Percentiles rank a stretch among this genome's conserved stretches.
Evolutionary conservation across 2,888 invertebrate species (phyloP).

Genomic region (Seladonia tumulorum): DNA sequence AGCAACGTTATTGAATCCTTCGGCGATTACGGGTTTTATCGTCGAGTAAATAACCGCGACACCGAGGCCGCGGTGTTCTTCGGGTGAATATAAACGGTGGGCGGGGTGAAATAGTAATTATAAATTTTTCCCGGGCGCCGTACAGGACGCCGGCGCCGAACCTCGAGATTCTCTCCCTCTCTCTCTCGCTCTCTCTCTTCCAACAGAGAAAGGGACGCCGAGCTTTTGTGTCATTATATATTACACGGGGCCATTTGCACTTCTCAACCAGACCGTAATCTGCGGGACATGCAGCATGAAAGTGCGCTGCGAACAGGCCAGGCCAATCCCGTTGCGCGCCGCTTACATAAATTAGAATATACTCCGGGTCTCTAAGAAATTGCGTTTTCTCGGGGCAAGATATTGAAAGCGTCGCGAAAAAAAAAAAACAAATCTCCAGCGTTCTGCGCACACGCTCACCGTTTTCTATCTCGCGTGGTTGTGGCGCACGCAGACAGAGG

Average conservation of each 20-base stretch:
- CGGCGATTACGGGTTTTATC: conserved; percentile 36
- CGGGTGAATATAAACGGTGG: conserved; percentile 7
- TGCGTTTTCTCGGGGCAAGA: conserved; percentile 36
- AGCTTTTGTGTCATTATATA: conserved; percentile 54
- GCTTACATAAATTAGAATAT: conserved; percentile 61
- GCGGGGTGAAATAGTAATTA: conserved; percentile 53
- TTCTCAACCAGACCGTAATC: conserved; percentile 56
- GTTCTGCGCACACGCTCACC: neutral
- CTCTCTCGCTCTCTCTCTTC: neutral
- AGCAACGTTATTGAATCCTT: conserved; percentile 32
- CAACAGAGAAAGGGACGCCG: conserved; percentile 31
- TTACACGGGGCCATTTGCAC: conserved; percentile 54
- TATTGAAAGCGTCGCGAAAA: conserved; percentile 38
- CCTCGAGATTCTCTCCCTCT: neutral
- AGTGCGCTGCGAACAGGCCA: conserved; percentile 27
- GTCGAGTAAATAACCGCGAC: conserved; percentile 50
- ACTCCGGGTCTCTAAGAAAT: conserved; percentile 42
- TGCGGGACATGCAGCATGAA: conserved; percentile 43
- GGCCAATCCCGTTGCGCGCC: conserved; percentile 55
- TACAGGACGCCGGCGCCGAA: conserved; percentile 45
- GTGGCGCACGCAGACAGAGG: neutral
- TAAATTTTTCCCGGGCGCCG: conserved; percentile 46
- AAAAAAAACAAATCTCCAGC: neutral
- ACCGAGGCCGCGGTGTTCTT: conserved; percentile 17
- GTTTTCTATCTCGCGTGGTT: neutral